Conservation (phyloP, 2,113 vertebrate genomes). For the Ursus arctos region DNA sequence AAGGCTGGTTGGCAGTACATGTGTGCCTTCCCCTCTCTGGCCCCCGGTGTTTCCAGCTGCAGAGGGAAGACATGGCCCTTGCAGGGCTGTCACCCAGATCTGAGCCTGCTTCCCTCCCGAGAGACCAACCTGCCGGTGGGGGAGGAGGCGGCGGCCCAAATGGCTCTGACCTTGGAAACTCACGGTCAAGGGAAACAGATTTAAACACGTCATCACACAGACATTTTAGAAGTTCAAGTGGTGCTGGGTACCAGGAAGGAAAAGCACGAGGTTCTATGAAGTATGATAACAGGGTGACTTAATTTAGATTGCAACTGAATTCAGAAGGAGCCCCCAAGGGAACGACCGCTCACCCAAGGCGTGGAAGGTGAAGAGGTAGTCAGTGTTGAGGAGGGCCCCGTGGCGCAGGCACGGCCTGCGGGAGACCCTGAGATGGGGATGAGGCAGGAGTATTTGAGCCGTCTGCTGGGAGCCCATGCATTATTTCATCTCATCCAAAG, state of each 20-base stretch:
- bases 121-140: background rate
- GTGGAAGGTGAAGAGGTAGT: background rate
- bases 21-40: background rate
- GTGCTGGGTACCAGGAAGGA: background rate
- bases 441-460: background rate
- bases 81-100: background rate
- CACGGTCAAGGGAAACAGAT: background rate
- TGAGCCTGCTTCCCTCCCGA: background rate
- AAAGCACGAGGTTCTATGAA: background rate
- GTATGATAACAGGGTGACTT: too few species aligned
- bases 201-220: background rate
- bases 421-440: background rate
- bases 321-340: background rate
- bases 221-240: background rate
- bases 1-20: too few species aligned
- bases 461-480: background rate
- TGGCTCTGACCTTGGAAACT: background rate
- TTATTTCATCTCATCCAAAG: background rate
- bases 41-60: background rate
- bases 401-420: accelerated
- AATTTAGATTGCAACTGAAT: background rate
- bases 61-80: background rate
- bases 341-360: background rate
- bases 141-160: accelerated
- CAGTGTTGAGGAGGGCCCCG: too few species aligned